Base-by-base conservation (phyloP, 2,888 invertebrate species). In the Teleogryllus oceanicus region DNA sequence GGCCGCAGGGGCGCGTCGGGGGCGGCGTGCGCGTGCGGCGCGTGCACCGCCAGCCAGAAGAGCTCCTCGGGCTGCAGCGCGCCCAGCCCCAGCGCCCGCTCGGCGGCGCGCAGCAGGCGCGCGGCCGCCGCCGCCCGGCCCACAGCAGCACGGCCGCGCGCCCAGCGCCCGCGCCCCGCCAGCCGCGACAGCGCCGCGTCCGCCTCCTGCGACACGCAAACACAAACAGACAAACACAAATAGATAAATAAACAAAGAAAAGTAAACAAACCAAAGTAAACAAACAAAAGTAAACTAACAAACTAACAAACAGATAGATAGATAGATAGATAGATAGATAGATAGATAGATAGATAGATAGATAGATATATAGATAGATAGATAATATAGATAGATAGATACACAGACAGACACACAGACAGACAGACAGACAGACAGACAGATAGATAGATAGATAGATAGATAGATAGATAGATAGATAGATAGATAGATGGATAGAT, bases 391-490 rank as follows among this genome's bases (percentile, higher is more conserved):
- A 2, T 3, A 24, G 2, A 24, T 24, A 24, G 2, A 24, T 24
- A 24, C 0, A 3, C 2, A 24, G 2, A 24, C 2, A 24, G 2
- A 24, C 2, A 24, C 1, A 24, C 0, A 3, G 2, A 24, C 2
- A 24, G 2, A 24, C 0, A 24, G 0, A 3, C 2, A 24, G 2
- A 24, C 2, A 24, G 2, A 24, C 2, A 24, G 2, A 24, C 2
- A 24, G 2, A 24, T 24, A 24, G 2, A 24, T 3, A 24, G 2
- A 24, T 3, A 24, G 24, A 2, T 3, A 24, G 2, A 24, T 24
- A 24, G 2, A 24, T 24, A 24, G 0, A 3, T 24, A 24, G 2
- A 24, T 24, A 24, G 2, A 24, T 3, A 24, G 2, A 24, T 1
- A 3, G 2, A 24, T 24, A 24, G 2, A 24, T 3, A 24, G 0